These are phyloP conservation scores for Philereme vetulata DNA, from an alignment of 2,888 invertebrate genomes.

Conservation along the genomic window DNA sequence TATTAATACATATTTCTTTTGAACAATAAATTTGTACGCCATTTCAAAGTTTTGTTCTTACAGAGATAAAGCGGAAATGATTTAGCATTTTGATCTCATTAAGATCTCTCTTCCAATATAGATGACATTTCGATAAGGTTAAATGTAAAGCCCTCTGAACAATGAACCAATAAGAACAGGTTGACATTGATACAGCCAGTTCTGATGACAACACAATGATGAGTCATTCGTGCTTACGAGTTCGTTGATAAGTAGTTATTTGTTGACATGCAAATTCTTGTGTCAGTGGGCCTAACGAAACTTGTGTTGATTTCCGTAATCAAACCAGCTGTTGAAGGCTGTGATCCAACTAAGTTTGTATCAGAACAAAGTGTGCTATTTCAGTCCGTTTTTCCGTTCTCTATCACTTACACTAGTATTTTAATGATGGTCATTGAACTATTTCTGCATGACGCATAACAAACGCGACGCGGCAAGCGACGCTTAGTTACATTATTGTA, in stretches of 20 bases:
- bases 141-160: conserved; percentile 34
- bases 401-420: no score
- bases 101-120: conserved; percentile 26
- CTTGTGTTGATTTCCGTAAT: conserved; percentile 27
- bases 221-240: conserved; percentile 42
- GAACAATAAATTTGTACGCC: no score
- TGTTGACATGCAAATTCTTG: conserved; percentile 14
- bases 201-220: conserved; percentile 45
- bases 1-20: no score
- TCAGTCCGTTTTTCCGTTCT: background rate
- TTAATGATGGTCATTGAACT: no score
- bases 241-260: conserved; percentile 12
- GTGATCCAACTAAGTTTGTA: conserved; percentile 14
- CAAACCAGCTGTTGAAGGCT: conserved; percentile 24
- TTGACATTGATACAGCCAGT: conserved; percentile 55
- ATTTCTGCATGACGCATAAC: no score
- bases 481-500: background rate
- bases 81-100: conserved; percentile 13
- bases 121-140: conserved; percentile 28
- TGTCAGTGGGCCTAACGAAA: conserved; percentile 14
- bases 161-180: conserved; percentile 49
- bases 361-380: conserved; percentile 3
- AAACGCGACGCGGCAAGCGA: no score
- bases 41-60: no score
- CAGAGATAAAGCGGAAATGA: background rate